Evolutionary conservation across 2,797 vertebrate genomes (phyloP), one percentile per base, ranked within the genome.

Genomic region (Betta splendens): DNA sequence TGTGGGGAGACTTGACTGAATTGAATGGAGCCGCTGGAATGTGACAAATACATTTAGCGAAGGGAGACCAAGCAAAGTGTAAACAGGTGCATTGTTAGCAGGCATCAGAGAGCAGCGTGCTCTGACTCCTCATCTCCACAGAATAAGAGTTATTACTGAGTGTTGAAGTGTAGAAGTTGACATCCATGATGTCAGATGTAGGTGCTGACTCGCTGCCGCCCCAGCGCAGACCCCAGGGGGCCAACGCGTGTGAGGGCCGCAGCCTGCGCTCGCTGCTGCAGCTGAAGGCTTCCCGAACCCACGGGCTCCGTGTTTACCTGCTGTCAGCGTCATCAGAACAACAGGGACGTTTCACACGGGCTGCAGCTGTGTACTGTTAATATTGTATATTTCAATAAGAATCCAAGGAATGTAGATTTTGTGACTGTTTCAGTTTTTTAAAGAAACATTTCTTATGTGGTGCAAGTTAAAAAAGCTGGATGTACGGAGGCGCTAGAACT

Each of bases 11-110:
- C 90, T 87, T 89, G 86, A 81, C 83, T 85, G 85, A 82, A 79
- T 87, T 88, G 85, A 91, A 91, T 85, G 78, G 77, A 89, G 83
- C 78, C 75, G 56, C 22, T 84, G 88, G 88, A 91, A 91, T 91
- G 88, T 81, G 80, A 90, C 85, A 88, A 89, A 89, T 91, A 85
- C 89, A 87, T 90, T 88, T 83, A 76, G 87, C 73, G 73, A 87
- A 88, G 81, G 77, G 83, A 87, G 85, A 81, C 69, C 72, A 69
- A 81, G 85, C 81, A 85, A 84, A 86, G 77, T 78, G 83, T 88
- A 87, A 87, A 90, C 88, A 89, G 90, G 88, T 91, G 89, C 83
- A 87, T 90, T 89, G 83, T 89, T 79, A 73, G 67, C 70, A 72
- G 62, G 77, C 85, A 75, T 84, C 85, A 85, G 84, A 82, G 73